Evolutionary conservation across 2,113 vertebrate species (phyloP), one percentile per base, ranked within the genome.

Genomic region (Pelvicachromis taeniatus): DNA sequence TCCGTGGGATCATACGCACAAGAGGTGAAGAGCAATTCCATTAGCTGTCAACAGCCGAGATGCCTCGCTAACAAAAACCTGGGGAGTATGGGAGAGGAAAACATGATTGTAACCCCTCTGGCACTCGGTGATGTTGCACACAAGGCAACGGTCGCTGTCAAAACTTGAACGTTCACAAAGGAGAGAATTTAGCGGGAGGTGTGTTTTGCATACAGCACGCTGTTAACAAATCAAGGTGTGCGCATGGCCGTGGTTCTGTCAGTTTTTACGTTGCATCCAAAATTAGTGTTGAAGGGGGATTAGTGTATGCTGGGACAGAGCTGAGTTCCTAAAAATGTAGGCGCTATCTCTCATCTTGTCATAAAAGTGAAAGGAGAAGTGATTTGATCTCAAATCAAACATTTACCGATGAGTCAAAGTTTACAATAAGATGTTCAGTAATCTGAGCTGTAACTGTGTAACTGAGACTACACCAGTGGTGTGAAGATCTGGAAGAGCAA

Each of bases 61-160:
- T 73, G 87, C 84, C 88, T 89, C 42, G 84, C 90, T 58, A 89
- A 91, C 88, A 91, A 91, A 93, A 91, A 92, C 91, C 93, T 83
- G 87, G 91, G 89, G 92, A 93, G 87, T 89, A 90, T 68, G 70
- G 82, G 84, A 91, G 92, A 92, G 85, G 84, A 93, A 92, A 94
- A 95, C 94, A 93, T 96, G 94, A 95, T 93, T 89, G 86, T 93
- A 95, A 95, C 93, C 93, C 92, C 91, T 82, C 87, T 89, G 87
- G 89, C 91, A 94, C 78, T 85, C 14, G 2, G 81, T 73, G 87
- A 91, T 94, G 90, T 93, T 88, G 89, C 83, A 85, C 77, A 87
- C 88, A 81, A 63, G 17, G 55, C 21, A 63, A 38, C 65, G 80
- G 58, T 84, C 59, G 35, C 80, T 91, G 91, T 90, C 88, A 68